Evolutionary conservation across 2,797 vertebrate genomes (phyloP).

Genomic region (Cyprinella venusta): DNA sequence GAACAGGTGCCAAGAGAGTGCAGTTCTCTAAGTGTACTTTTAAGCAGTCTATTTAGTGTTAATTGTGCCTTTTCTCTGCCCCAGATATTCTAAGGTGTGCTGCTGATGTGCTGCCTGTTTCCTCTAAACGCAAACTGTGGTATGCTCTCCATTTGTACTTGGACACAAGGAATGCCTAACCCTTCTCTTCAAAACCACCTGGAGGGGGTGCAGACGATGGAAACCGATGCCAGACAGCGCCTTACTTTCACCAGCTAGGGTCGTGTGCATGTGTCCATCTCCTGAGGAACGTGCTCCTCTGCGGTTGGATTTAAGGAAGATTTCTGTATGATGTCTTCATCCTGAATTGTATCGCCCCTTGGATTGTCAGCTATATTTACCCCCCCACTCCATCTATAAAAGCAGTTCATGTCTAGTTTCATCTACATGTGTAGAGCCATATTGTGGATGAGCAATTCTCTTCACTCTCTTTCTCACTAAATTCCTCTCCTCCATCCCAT

Average conservation of each 20-base stretch:
- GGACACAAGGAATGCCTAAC: conserved; percentile 78
- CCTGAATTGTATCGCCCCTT: conserved; percentile 30
- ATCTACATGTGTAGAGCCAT: conserved; percentile 5
- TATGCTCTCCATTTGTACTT: conserved; percentile 47
- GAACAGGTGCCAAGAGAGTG: conserved; percentile 6
- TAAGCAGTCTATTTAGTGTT: neutral
- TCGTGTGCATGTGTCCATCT: conserved; percentile 32
- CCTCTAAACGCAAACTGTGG: conserved; percentile 44
- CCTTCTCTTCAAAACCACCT: conserved; percentile 76
- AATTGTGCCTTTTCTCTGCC: conserved; percentile 63
- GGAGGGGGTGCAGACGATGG: conserved; percentile 75
- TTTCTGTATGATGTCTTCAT: conserved; percentile 31
- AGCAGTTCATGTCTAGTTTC: conserved; percentile 26
- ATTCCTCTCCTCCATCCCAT: conserved; percentile 53
- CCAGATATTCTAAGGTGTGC: conserved; percentile 65
- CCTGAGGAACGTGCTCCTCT: conserved; percentile 55
- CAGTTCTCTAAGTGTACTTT: neutral
- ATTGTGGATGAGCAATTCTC: conserved; percentile 23
- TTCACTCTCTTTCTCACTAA: conserved; percentile 31
- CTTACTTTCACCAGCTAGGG: conserved; percentile 75
- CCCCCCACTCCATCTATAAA: neutral
- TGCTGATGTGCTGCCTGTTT: conserved; percentile 53
- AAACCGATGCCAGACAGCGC: conserved; percentile 71
- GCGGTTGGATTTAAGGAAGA: conserved; percentile 16
- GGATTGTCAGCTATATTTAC: conserved; percentile 25